These are phyloP conservation scores for Zygaena filipendulae DNA, from an alignment of 2,888 invertebrate genomes.

Conservation along the genomic window DNA sequence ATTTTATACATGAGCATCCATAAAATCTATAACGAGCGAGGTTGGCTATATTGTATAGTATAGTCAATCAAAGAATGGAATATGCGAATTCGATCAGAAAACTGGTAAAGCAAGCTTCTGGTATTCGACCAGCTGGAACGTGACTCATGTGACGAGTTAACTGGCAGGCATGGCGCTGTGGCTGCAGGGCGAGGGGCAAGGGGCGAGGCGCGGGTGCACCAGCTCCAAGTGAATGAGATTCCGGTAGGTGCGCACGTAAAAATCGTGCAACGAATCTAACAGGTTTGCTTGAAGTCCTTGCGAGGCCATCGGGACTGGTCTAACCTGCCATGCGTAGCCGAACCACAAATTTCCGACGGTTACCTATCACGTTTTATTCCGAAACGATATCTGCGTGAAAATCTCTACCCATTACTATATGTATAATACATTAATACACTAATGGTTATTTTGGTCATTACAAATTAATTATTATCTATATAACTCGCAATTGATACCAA, in stretches of 20 bases:
- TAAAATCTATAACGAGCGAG: no score
- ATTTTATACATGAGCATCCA: no score
- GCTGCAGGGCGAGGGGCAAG: constrained; percentile 27
- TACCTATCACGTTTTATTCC: constrained; percentile 54
- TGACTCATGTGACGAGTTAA: constrained; percentile 67
- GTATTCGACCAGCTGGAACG: constrained; percentile 57
- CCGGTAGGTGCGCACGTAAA: constrained; percentile 69
- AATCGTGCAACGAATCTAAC: constrained; percentile 70
- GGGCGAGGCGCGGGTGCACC: constrained; percentile 46
- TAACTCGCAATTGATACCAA: no score
- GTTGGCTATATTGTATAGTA: no score
- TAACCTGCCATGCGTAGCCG: constrained; percentile 64
- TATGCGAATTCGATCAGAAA: constrained; percentile 59
- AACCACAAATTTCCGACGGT: constrained; percentile 62
- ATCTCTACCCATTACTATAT: constrained; percentile 11
- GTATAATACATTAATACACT: no score
- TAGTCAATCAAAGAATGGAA: constrained; percentile 41
- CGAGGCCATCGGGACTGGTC: constrained; percentile 68
- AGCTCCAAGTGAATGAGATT: constrained; percentile 62
- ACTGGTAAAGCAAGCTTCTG: constrained; percentile 65
- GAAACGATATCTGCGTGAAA: constrained; percentile 33
- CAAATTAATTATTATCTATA: no score
- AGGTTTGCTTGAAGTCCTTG: constrained; percentile 68
- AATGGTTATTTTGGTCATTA: no score
- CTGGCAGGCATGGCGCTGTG: constrained; percentile 53